phyloP scores from a whole-genome alignment of 2,797 vertebrate genomes.

The Myotis pilosus region DNA sequence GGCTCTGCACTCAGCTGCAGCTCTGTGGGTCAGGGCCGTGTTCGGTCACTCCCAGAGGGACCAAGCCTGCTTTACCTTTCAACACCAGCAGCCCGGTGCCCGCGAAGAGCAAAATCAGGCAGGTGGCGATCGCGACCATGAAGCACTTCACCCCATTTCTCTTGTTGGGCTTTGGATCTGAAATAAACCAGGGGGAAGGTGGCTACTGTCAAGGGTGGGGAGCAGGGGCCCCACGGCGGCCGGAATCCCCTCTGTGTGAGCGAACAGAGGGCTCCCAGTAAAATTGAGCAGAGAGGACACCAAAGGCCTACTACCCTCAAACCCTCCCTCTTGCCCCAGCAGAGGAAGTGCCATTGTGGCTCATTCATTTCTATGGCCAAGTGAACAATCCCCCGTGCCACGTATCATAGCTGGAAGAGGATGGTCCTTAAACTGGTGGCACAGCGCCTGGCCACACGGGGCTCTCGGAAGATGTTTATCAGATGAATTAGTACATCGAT shows the following conservation, averaged over 20 bases:
- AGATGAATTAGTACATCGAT: not conserved
- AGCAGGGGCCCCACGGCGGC: not conserved
- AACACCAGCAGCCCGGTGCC: conserved; percentile 83
- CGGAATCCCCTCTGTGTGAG: not conserved
- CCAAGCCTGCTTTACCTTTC: conserved; percentile 83
- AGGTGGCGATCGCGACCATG: conserved; percentile 59
- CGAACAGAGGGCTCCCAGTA: too few relatives aligned
- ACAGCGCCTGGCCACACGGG: accelerated
- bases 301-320: not conserved
- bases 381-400: accelerated
- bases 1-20: not conserved
- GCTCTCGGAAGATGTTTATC: not conserved
- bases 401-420: accelerated
- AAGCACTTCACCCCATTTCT: conserved; percentile 51
- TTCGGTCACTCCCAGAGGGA: not conserved
- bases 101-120: conserved; percentile 84
- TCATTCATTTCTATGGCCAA: not conserved
- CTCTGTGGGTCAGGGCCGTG: not conserved
- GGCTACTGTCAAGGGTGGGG: not conserved
- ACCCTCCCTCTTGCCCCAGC: not conserved
- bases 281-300: not conserved
- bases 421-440: accelerated
- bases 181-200: conserved; percentile 16
- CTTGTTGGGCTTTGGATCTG: conserved; percentile 75
- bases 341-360: not conserved